Base-by-base conservation (phyloP, 2,113 vertebrate species). In the Panurus biarmicus region DNA sequence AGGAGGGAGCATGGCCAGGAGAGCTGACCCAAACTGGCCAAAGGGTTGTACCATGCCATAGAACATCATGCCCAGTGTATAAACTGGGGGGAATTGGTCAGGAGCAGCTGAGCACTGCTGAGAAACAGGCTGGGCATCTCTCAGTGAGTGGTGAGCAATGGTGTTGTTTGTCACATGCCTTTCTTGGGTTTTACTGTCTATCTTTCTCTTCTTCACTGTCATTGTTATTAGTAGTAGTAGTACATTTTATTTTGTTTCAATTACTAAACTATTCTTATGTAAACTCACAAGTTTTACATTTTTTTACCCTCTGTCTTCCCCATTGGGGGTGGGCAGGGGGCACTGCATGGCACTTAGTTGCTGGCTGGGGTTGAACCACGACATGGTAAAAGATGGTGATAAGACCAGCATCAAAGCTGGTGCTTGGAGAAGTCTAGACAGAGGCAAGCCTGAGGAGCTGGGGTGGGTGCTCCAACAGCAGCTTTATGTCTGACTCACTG, bases 391-490 rank as follows among this genome's bases (percentile, higher is more conserved):
- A 89, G 35, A 33, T n/a, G 48, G 22, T 76, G 45, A 65, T 44
- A 87, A 61, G 40, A 48, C 28, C 61, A 66, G 36, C 54, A 82
- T 81, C 76, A 92, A 85, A 95, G 80, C 66, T 84, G 36, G 28
- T 67, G 40, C 62, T 44, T 80, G 71, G 53, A 61, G 26, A 73
- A 91, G 74, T 91, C 76, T 89, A 95, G 94, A 84, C 81, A 54
- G 54, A 57, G 2, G 5, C 16, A 53, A 74, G n/a, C 66, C 54
- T 3, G 5, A 76, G 47, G 74, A 91, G 60, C 35, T 8, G 1
- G 64, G 50, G 56, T 94, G 64, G 75, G 82, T 2, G 0, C 78
- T 56, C 56, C 0, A 0, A 62, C 72, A 66, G 60, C 1, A 0
- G 45, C 69, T 84, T n/a, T 60, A 14, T 1, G 0, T 18, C 76